Percentiles rank a stretch among this genome's conserved stretches.
Evolutionary conservation across 2,888 invertebrate genomes (phyloP).

Genomic region (Autographa pulchrina): DNA sequence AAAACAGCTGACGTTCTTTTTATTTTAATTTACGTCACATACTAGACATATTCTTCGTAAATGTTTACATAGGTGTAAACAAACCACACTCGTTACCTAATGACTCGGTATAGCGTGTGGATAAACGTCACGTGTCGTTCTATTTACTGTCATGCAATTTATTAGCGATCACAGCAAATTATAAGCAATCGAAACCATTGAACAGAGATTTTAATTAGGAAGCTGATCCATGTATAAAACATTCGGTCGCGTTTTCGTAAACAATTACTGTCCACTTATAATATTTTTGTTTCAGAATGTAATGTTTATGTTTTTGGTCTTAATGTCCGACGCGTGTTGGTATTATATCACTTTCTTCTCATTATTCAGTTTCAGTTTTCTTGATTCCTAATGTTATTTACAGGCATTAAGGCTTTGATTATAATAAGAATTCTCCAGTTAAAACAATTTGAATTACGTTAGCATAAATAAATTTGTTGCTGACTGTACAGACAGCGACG

Average conservation of each 20-base stretch:
- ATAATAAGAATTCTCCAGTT: too few relatives aligned
- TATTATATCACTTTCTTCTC: not conserved
- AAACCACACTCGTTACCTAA: conserved; percentile 6
- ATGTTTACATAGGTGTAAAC: conserved; percentile 35
- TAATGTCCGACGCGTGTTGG: not conserved
- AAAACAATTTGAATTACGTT: too few relatives aligned
- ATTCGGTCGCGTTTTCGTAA: not conserved
- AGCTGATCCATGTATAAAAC: not conserved
- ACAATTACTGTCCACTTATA: conserved; percentile 5
- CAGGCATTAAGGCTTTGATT: too few relatives aligned
- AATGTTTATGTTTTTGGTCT: not conserved
- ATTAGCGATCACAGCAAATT: not conserved
- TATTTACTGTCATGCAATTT: conserved; percentile 14
- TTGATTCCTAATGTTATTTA: too few relatives aligned
- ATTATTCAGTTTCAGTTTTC: not conserved
- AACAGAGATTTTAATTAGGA: not conserved
- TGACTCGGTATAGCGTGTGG: conserved; percentile 24
- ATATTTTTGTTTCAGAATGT: conserved; percentile 12
- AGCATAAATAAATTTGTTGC: not conserved
- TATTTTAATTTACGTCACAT: not conserved
- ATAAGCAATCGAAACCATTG: not conserved
- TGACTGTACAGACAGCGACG: conserved; percentile 21
- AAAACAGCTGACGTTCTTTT: conserved; percentile 11
- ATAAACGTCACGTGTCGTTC: conserved; percentile 5
- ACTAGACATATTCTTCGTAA: conserved; percentile 12